Base-by-base conservation (phyloP, 2,113 vertebrate species). In the pig (Sus scrofa) region DNA sequence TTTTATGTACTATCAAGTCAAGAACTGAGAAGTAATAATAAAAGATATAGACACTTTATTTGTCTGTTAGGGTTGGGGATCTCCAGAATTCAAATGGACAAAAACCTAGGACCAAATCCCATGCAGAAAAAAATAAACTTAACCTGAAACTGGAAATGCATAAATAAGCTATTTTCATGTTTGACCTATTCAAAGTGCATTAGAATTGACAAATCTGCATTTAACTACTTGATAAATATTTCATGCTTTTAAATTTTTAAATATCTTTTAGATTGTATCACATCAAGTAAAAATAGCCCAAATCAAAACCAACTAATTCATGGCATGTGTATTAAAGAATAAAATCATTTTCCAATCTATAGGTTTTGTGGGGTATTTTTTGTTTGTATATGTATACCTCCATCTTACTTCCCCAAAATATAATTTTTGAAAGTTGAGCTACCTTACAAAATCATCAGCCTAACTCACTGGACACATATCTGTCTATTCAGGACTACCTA, bases 161-260 rank as follows among this genome's bases (percentile, higher is more conserved):
- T 1, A 10, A 15, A 27, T 22, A 26, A 39, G 86, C 22, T 58
- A 24, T 63, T 79, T 75, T n/a, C 30, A 52, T 37, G n/a, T 89
- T 50, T 44, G 7, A 15, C 52, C 30, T 30, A 75, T 54, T 73
- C 79, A 52, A 91, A 96, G 82, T 81, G 30, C 9, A 88, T 7
- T n/a, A 65, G 54, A 85, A 90, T 27, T 56, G 54, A 79, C 32
- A 96, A 75, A 85, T 77, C 63, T 73, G 10, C n/a, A 11, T 88
- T 73, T 70, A 77, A 20, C 6, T 62, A 22, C 50, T 75, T 81
- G 60, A 22, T 78, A 86, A 89, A 83, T 90, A 97, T 37, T 91
- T 68, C 20, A 75, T 37, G 60, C 8, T 18, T 62, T 86, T 16
- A 58, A n/a, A 77, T 67, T 83, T 83, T 84, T 24, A 94, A 92